These are phyloP conservation scores for Drosophila yakuba DNA, from an alignment of 1,140 invertebrate species.

Conservation along the genomic window DNA sequence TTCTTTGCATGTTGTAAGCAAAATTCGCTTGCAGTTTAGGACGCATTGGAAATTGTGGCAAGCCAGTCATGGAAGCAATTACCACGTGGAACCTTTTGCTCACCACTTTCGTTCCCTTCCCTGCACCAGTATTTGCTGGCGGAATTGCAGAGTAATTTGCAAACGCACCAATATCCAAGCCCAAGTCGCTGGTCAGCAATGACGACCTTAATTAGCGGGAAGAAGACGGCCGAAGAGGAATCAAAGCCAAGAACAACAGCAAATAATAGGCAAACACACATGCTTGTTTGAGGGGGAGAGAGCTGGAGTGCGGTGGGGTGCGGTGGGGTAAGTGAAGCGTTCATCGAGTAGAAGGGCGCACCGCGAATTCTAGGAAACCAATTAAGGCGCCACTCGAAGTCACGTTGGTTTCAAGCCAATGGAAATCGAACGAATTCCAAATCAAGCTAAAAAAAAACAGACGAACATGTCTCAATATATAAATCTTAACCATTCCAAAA, in stretches of 20 bases:
- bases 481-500: no score
- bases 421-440: no score
- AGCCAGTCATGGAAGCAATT: conserved; percentile 50
- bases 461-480: no score
- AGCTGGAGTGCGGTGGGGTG: conserved; percentile 5
- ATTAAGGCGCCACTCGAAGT: conserved; percentile 63
- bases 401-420: conserved; percentile 22
- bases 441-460: no score
- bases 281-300: conserved; percentile 7
- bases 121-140: conserved; percentile 6
- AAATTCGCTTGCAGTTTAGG: conserved; percentile 38
- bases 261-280: conserved; percentile 72
- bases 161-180: conserved; percentile 70
- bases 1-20: no score
- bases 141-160: conserved; percentile 79
- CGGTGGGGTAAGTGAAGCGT: conserved; percentile 26
- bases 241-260: conserved; percentile 39
- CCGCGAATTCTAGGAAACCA: conserved; percentile 71
- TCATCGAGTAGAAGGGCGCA: conserved; percentile 56
- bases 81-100: conserved; percentile 40
- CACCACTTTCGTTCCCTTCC: not conserved
- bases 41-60: conserved; percentile 35
- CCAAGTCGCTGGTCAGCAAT: conserved; percentile 45
- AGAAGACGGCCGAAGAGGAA: conserved; percentile 19
- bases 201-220: conserved; percentile 78